Base-by-base conservation (phyloP, 2,113 vertebrate species). In the Pavo muticus region DNA sequence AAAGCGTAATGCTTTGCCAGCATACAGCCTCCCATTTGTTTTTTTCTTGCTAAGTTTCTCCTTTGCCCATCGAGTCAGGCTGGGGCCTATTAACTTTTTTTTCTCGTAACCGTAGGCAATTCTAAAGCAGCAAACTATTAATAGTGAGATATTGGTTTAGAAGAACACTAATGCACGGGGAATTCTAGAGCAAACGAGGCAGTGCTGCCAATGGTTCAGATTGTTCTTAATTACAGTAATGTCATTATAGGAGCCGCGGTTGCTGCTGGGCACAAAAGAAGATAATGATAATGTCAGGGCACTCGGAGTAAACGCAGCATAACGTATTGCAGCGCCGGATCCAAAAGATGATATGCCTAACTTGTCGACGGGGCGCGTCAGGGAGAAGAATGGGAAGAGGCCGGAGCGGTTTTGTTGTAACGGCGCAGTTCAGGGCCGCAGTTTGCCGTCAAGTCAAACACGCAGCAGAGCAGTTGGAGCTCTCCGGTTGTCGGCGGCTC, bases 171-270 rank as follows among this genome's bases (percentile, higher is more conserved):
- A 45, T 95, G 90, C 71, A 93, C 86, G 75, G 70, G 93, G 74
- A 71, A 96, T 94, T 93, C 77, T 74, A 84, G 95, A 96, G 88
- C 90, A 92, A 90, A 72, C 8, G 59, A 95, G 91, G 91, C 93
- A 87, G 32, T 23, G 63, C 84, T 93, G 95, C 91, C 89, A 94
- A 91, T 94, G 91, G 94, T 80, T 96, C 91, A 95, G 95, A 84
- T 95, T 96, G 95, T 97, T 96, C 91, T 96, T 97, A 97, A 84
- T 87, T 95, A 96, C 93, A 96, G 95, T 94, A 93, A 95, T 89
- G 80, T 69, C 59, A 87, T 91, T 94, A 94, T 44, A 87, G 84
- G 76, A 94, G 84, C 91, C 91, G 86, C 71, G 89, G 72, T 95
- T 94, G 96, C 96, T 88, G 15, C 96, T 6, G 59, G 94, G 95